These are phyloP conservation scores for Microctonus hyperodae DNA, from an alignment of 2,888 invertebrate genomes.

Conservation along the genomic window DNA sequence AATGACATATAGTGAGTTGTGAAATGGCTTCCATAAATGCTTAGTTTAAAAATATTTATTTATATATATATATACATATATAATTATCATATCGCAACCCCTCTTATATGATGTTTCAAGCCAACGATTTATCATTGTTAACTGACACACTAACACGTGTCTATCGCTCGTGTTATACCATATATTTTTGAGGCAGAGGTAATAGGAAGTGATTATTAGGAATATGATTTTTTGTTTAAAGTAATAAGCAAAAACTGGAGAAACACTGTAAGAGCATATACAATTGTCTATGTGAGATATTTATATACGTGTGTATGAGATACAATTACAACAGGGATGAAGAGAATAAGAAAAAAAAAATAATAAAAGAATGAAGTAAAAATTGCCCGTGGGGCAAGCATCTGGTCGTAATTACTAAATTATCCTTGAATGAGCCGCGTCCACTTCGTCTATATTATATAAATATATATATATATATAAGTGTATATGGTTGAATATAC, in stretches of 20 bases:
- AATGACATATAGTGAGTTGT: conserved; percentile 19
- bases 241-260: conserved; percentile 3
- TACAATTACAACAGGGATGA: conserved; percentile 5
- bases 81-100: neutral
- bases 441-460: conserved; percentile 38
- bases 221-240: neutral
- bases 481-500: conserved; percentile 11
- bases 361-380: conserved; percentile 8
- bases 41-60: conserved; percentile 31
- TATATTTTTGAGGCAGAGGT: conserved; percentile 19
- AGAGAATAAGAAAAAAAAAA: conserved; percentile 6
- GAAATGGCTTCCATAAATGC: conserved; percentile 29
- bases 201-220: conserved; percentile 6
- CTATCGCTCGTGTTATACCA: conserved; percentile 20
- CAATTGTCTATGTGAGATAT: neutral
- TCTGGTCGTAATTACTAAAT: conserved; percentile 62
- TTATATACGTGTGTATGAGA: no score
- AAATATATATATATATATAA: no score
- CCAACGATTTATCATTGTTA: conserved; percentile 26
- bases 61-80: neutral
- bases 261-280: neutral
- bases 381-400: conserved; percentile 52
- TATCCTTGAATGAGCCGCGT: conserved; percentile 55
- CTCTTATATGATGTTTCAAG: conserved; percentile 11
- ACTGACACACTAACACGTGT: conserved; percentile 25